Conservation (phyloP, 2,888 invertebrate genomes). For the Cryptocheilus praepositus region DNA sequence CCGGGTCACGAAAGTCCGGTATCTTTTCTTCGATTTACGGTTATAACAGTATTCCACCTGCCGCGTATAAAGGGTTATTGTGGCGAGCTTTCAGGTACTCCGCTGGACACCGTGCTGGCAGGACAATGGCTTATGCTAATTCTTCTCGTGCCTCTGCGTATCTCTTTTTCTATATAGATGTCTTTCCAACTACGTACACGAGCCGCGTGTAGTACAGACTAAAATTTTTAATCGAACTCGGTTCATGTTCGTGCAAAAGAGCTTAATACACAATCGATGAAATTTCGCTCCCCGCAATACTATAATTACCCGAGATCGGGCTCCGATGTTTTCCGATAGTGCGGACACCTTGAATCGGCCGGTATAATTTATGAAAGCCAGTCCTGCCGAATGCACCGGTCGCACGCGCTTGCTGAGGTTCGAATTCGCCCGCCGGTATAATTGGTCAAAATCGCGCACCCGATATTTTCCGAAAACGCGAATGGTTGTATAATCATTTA, state of each 20-base stretch:
- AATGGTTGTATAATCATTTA: not conserved
- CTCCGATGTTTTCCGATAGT: no score
- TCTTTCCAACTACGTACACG: not conserved
- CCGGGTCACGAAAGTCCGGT: constrained; percentile 25
- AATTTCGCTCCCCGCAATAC: not conserved
- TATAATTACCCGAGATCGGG: no score
- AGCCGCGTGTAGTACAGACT: not conserved
- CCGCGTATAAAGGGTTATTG: constrained; percentile 49
- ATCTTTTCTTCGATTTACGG: constrained; percentile 48
- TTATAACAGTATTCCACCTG: constrained; percentile 56
- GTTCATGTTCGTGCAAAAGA: constrained; percentile 25
- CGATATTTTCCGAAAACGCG: no score
- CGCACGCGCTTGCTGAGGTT: no score
- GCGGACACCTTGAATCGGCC: no score
- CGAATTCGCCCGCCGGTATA: no score
- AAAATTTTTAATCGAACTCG: not conserved
- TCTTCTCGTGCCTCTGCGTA: constrained; percentile 19
- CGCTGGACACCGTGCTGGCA: constrained; percentile 43
- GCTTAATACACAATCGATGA: not conserved
- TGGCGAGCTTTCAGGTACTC: constrained; percentile 51
- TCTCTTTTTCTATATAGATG: not conserved
- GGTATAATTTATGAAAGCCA: no score
- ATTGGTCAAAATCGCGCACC: no score
- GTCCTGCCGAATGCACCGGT: no score
- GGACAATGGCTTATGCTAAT: constrained; percentile 70